Conservation (phyloP, 2,113 vertebrate genomes). For the Pontoporia blainvillei region DNA sequence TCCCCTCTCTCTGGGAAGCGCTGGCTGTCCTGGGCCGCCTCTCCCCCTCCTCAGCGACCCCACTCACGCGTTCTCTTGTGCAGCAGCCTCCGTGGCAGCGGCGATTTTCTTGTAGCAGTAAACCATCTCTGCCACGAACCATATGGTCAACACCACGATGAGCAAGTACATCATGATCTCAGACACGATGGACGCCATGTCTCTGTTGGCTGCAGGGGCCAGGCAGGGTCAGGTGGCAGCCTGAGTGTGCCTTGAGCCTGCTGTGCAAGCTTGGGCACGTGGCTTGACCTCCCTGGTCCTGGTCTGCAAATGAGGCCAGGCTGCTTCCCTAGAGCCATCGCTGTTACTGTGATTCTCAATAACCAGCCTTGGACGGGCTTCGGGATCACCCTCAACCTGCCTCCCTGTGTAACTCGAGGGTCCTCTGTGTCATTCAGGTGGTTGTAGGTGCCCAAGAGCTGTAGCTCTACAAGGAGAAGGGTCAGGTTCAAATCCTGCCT, state of each 20-base stretch:
- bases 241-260: background rate
- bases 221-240: background rate
- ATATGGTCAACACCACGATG: conserved; percentile 91
- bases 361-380: background rate
- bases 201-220: conserved; percentile 82
- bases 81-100: conserved; percentile 85
- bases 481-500: background rate
- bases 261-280: background rate
- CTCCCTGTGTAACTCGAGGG: background rate
- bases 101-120: conserved; percentile 94
- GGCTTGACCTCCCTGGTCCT: background rate
- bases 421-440: background rate
- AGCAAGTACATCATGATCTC: conserved; percentile 97
- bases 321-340: background rate
- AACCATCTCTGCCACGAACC: conserved; percentile 93
- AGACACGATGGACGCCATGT: conserved; percentile 89
- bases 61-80: conserved; percentile 90
- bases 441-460: background rate
- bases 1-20: rapidly evolving
- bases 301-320: background rate
- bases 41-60: rapidly evolving
- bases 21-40: rapidly evolving
- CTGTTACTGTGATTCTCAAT: background rate
- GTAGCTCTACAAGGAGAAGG: background rate
- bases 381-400: background rate